Base-by-base conservation (phyloP, 2,888 invertebrate species). In the Epicampocera succincta region DNA sequence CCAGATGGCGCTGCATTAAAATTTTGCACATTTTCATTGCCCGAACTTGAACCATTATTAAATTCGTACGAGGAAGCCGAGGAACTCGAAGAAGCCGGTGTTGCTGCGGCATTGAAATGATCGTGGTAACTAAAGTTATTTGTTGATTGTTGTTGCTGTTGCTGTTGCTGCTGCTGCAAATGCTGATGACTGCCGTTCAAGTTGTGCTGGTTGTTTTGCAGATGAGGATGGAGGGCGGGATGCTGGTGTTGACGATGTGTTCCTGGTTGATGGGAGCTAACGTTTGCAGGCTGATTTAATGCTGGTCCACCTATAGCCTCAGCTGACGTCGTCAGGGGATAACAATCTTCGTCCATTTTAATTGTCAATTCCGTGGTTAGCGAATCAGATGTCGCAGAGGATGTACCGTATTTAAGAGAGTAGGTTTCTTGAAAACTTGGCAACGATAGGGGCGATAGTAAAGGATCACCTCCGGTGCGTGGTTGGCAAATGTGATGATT, bases 401-500 rank as follows among this genome's bases (percentile, higher is more conserved):
- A 92, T 90, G 93, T 94, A 80, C 93, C 93, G 88, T 95, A 95
- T 83, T 95, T 94, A 61, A 95, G 93, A 77, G 95, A 95, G 91
- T 96, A 96, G 33, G 96, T 97, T 92, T 97, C 97, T 92, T 97
- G 96, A 92, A 96, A 96, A 92, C 96, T 96, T 84, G 96, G 96
- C 87, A 96, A 91, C 50, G 90, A 87, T 63, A 89, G 85, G 56
- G 89, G 88, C 75, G 84, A 83, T n/a, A 87, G 86, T 82, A 89
- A 78, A 75, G 87, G 84, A 77, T 83, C 76, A 17, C 74, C 75
- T 19, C 80, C 75, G 0, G 73, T 1, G 21, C 75, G 77, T 2
- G 58, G 11, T n/a, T 83, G 52, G 74, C 68, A 68, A 85, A 85
- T 54, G 48, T 80, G 77, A 15, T 80, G 85, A 11, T 38, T 54